Base-by-base conservation (phyloP, 2,888 invertebrate genomes). In the Drosophila colorata region DNA sequence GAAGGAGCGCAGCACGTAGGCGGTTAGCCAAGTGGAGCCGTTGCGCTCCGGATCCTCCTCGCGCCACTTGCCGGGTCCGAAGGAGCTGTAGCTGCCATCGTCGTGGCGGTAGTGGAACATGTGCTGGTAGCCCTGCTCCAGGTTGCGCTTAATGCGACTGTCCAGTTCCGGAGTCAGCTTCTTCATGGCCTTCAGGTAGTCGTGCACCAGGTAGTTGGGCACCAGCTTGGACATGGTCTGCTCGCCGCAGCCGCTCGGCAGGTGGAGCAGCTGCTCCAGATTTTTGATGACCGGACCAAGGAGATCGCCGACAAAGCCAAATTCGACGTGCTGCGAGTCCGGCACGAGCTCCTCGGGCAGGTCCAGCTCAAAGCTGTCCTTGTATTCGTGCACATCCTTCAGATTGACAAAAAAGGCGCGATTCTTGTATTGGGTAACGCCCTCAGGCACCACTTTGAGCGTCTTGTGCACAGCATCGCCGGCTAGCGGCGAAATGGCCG, bases 81-180 rank as follows among this genome's bases (percentile, higher is more conserved):
- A 97, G 74, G 97, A 94, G 91, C 96, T 95, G 92, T 98, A 99
- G 0, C 98, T 98, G 2, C 98, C 98, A 91, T 99, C 98, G 0
- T 93, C 89, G 69, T 96, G 95, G 65, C 95, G 95, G 91, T 96
- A 99, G 0, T 95, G 96, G 90, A 99, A 93, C 90, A 99, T 96
- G 63, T 97, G 94, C 91, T 99, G 99, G 91, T 98, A 99, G 9
- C 98, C 98, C 20, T 94, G 93, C 84, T 98, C 97, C 90, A 98
- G 94, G 74, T 93, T 92, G 16, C 85, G 87, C 23, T 92, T 90
- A 0, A 93, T 92, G 86, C 95, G 95, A 2, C 93, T 92, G 86
- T 95, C 93, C 49, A 97, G 93, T 0, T 94, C 94, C 33, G 94
- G 94, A 0, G 95, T 95, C 33, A 95, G 90, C 86, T 96, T 95